phyloP scores from a whole-genome alignment of 2,797 vertebrate species.

The Gorsachius magnificus region DNA sequence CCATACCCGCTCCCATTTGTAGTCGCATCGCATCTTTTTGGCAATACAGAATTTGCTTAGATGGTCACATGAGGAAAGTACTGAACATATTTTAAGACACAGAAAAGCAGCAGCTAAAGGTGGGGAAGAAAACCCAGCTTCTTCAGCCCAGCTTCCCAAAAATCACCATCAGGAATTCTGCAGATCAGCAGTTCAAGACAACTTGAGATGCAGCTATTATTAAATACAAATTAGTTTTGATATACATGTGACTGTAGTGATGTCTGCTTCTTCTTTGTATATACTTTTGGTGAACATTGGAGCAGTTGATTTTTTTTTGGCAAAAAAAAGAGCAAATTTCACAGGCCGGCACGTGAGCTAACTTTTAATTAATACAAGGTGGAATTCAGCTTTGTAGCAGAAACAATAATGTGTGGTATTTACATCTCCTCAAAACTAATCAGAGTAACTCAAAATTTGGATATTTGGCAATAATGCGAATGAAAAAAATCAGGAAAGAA shows the following conservation, averaged over 20 bases:
- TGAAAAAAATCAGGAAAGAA: neutral
- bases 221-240: neutral
- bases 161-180: neutral
- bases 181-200: neutral
- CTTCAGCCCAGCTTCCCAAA: neutral
- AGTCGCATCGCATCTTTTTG: neutral
- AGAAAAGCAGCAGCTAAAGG: neutral
- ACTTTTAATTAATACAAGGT: neutral
- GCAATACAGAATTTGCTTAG: neutral
- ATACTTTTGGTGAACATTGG: neutral
- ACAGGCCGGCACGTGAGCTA: neutral
- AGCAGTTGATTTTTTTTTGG: neutral
- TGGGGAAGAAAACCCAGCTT: neutral
- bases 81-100: neutral
- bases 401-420: neutral
- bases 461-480: neutral
- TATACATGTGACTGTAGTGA: neutral
- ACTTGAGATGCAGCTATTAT: neutral
- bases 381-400: neutral
- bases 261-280: neutral
- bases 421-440: neutral
- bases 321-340: neutral
- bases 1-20: neutral
- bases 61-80: neutral
- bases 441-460: neutral